Conservation (phyloP, 2,888 invertebrate genomes). For the Sinopyrophorus schimmeli region DNA sequence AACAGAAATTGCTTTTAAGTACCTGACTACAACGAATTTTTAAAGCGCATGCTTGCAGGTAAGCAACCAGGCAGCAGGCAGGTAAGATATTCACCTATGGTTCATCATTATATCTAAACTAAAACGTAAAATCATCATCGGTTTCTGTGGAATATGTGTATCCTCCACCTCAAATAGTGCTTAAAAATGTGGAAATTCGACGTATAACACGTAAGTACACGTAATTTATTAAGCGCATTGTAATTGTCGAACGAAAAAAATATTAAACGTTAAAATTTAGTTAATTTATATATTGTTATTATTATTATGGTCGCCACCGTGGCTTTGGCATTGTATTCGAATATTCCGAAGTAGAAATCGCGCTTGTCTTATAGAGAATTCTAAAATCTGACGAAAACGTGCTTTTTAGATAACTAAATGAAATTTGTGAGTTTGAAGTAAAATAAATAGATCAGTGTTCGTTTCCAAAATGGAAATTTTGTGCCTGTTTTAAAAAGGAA, state of each 20-base stretch:
- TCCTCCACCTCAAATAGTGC: slow-evolving; percentile 16
- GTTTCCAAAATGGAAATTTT: too few relatives aligned
- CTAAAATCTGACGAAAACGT: too few relatives aligned
- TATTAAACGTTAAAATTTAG: slow-evolving; percentile 1
- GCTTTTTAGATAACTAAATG: too few relatives aligned
- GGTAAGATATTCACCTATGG: slow-evolving; percentile 34
- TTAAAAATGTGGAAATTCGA: slow-evolving; percentile 18
- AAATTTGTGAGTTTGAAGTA: too few relatives aligned
- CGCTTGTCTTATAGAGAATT: too few relatives aligned
- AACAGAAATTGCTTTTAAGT: too few relatives aligned
- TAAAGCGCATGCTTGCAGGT: slow-evolving; percentile 30
- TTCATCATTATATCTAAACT: slow-evolving; percentile 27
- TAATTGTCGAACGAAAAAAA: neutral
- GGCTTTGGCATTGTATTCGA: slow-evolving; percentile 39
- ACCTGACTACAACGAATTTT: too few relatives aligned
- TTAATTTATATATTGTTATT: slow-evolving; percentile 36
- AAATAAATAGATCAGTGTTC: too few relatives aligned
- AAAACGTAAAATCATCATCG: slow-evolving; percentile 25
- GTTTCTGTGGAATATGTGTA: slow-evolving; percentile 27
- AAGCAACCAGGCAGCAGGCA: slow-evolving; percentile 34
- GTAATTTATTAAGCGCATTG: neutral
- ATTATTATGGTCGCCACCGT: slow-evolving; percentile 48
- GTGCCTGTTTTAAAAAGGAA: too few relatives aligned
- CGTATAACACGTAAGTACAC: slow-evolving; percentile 15
- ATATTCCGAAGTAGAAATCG: too few relatives aligned